phyloP scores from a whole-genome alignment of 2,797 vertebrate genomes.

The Protonibea diacanthus region DNA sequence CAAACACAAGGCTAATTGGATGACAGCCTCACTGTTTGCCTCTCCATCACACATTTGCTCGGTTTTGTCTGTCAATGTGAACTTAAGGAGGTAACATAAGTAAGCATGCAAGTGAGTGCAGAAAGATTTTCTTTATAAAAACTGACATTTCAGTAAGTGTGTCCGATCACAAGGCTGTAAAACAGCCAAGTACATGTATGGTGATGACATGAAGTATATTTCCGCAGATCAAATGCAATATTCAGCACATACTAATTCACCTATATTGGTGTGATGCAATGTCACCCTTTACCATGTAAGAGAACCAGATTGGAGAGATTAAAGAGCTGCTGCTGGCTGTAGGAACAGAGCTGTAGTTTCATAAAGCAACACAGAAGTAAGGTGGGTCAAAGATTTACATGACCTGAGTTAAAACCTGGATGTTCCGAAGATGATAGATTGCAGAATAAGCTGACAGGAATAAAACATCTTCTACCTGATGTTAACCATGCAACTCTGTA shows the following conservation, averaged over 20 bases:
- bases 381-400: conserved; percentile 46
- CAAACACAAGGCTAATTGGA: conserved; percentile 54
- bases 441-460: conserved; percentile 38
- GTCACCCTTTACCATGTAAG: conserved; percentile 2
- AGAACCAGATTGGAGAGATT: conserved; percentile 28
- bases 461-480: conserved; percentile 44
- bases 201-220: conserved; percentile 6
- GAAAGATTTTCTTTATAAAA: conserved; percentile 15
- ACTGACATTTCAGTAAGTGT: conserved; percentile 5
- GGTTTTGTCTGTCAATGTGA: conserved; percentile 32
- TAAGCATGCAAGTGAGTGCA: conserved; percentile 9
- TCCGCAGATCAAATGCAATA: conserved; percentile 16
- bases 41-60: conserved; percentile 27
- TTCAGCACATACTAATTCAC: not conserved
- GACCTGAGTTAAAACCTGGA: conserved; percentile 41
- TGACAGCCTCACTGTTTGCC: conserved; percentile 25
- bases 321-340: conserved; percentile 40
- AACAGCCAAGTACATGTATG: not conserved
- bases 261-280: not conserved
- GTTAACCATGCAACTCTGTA: conserved; percentile 55
- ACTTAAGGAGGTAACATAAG: conserved; percentile 23
- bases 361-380: conserved; percentile 28
- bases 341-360: conserved; percentile 27
- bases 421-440: conserved; percentile 45
- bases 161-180: not conserved